A percentile compares a stretch with the other conserved stretches of the same genome.
Evolutionary conservation across 1,140 invertebrate genomes (phyloP).

Genomic region (Galendromus occidentalis): DNA sequence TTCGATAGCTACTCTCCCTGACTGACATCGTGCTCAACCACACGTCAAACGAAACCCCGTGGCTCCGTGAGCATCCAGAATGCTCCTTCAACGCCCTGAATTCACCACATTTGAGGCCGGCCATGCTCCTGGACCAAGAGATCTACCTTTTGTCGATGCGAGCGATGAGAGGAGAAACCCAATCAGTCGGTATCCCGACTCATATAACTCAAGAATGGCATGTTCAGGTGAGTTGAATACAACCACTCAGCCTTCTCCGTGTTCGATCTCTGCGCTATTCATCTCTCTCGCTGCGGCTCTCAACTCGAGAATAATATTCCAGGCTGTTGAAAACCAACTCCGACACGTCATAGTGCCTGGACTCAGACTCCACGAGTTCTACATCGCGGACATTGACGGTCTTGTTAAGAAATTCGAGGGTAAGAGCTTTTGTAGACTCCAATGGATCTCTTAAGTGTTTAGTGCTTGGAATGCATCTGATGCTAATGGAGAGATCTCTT

Average conservation of each 20-base stretch:
- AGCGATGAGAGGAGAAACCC: conserved; percentile 51
- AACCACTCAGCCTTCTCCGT: too few species aligned
- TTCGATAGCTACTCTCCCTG: conserved; percentile 61
- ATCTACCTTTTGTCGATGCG: conserved; percentile 55
- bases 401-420: conserved; percentile 45
- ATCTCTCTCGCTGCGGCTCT: too few species aligned
- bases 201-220: conserved; percentile 43
- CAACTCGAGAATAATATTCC: too few species aligned
- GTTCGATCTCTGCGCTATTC: too few species aligned
- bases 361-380: conserved; percentile 65
- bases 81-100: conserved; percentile 77
- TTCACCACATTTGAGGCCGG: conserved; percentile 75
- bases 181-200: conserved; percentile 48
- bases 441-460: too few species aligned
- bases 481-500: too few species aligned
- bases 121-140: conserved; percentile 70
- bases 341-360: conserved; percentile 46
- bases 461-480: too few species aligned
- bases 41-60: conserved; percentile 80
- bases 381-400: conserved; percentile 47
- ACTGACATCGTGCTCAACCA: conserved; percentile 96
- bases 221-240: conserved; percentile 47
- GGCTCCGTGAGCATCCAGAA: conserved; percentile 72
- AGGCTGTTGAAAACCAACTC: conserved; percentile 50
- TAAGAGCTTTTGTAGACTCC: too few species aligned